Evolutionary conservation across 2,113 vertebrate genomes (phyloP), one percentile per base, ranked within the genome.

Genomic region (Poicephalus gulielmi): DNA sequence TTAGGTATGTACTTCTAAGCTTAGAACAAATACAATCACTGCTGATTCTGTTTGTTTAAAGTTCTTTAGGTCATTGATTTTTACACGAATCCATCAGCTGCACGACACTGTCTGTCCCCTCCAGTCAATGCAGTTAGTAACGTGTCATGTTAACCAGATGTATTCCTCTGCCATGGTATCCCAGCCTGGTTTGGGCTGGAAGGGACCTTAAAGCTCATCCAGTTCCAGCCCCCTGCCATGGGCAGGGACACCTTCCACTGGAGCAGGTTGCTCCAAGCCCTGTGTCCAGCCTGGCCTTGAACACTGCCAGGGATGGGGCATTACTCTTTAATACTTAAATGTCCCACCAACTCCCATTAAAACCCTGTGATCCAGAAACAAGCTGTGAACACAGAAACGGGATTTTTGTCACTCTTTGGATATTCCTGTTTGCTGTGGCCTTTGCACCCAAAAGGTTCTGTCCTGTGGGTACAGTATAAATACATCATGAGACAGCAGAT

Each of bases 41-140:
- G 90, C 60, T 88, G 87, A 90, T 95, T 93, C 70, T 92, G 63
- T 92, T 95, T 88, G 49, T 85, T 88, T 86, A 35, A 77, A 92
- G 82, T 63, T 89, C 68, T 77, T 84, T 64, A 86, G 93, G 73
- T 77, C 64, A 39, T 17, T 67, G 83, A 4, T 82, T 96, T 91
- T 49, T 25, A 35, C 33, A 31, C 59, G 24, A 75, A 81, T 75
- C 77, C 81, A 75, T 86, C 81, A 84, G n/a, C 68, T 52, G 64
- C 24, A 33, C 1, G 8, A 49, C 71, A 10, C 7, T 43, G 78
- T 13, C 4, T 30, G 52, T 88, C 71, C 64, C 46, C 55, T 92
- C 12, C 59, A 47, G 83, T 46, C 43, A 4, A 0, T 53, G 74
- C 84, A 62, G 6, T 78, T 73, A 78, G 67, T 43, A 17, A 17